phyloP scores from a whole-genome alignment of 2,797 vertebrate species.

The Epinephelus awoara region DNA sequence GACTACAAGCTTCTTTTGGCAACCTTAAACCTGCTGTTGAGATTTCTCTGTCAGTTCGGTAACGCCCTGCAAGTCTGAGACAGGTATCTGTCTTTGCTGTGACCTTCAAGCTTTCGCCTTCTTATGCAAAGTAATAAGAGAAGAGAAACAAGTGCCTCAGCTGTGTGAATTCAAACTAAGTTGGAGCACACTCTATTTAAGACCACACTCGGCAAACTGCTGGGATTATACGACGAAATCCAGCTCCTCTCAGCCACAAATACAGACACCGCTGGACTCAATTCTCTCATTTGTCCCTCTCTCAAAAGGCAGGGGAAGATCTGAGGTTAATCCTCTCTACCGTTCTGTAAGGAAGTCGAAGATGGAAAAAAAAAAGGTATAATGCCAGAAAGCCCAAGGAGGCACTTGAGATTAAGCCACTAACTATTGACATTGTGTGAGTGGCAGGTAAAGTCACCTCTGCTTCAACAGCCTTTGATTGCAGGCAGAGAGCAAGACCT shows the following conservation, averaged over 20 bases:
- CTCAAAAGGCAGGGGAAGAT: constrained; percentile 44
- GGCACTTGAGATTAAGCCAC: constrained; percentile 71
- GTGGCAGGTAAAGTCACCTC: constrained; percentile 79
- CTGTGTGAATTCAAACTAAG: constrained; percentile 9
- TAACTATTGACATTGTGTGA: constrained; percentile 69
- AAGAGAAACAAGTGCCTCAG: constrained; percentile 17
- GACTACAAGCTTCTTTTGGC: background rate
- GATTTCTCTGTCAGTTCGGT: background rate
- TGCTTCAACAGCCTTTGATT: background rate
- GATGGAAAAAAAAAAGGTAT: constrained; percentile 1
- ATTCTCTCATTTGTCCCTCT: constrained; percentile 50
- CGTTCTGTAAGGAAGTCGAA: constrained; percentile 47
- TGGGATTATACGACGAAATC: constrained; percentile 46
- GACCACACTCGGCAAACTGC: constrained; percentile 22
- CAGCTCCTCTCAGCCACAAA: constrained; percentile 43
- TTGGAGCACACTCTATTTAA: constrained; percentile 12
- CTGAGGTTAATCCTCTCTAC: constrained; percentile 66
- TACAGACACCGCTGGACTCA: constrained; percentile 37
- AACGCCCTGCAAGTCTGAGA: background rate
- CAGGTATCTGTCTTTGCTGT: background rate
- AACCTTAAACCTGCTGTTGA: background rate
- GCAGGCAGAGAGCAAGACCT: constrained; percentile 65
- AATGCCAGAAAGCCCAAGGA: constrained; percentile 63
- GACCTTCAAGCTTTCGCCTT: constrained; percentile 48
- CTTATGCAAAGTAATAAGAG: constrained; percentile 1